A percentile compares a stretch with the other conserved stretches of the same genome.
These are phyloP conservation scores for Oncopeltus fasciatus DNA, from an alignment of 1,140 invertebrate species.

Conservation along the genomic window DNA sequence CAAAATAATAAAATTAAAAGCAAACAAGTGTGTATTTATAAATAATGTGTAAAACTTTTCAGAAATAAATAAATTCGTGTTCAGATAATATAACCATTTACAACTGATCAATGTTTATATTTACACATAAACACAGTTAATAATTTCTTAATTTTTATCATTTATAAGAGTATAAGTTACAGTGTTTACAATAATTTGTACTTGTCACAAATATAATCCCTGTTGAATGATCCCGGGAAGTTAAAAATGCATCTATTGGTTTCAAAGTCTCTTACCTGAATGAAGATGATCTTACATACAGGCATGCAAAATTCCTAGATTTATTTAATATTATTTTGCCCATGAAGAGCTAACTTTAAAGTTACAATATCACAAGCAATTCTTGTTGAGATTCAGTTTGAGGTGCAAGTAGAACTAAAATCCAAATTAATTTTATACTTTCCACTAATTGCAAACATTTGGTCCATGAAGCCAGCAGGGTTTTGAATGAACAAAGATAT, in stretches of 20 bases:
- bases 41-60: neutral
- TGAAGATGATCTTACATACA: neutral
- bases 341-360: too few species aligned
- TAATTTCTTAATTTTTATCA: neutral
- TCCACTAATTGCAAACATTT: too few species aligned
- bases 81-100: slow-evolving; percentile 8
- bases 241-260: neutral
- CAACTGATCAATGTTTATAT: neutral
- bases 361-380: too few species aligned
- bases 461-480: too few species aligned
- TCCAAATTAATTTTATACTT: too few species aligned
- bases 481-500: too few species aligned
- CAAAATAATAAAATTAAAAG: slow-evolving; percentile 8
- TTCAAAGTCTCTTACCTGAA: neutral
- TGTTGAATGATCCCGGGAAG: neutral
- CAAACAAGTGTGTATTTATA: neutral
- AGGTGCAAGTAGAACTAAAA: too few species aligned
- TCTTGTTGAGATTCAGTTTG: too few species aligned
- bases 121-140: too few species aligned
- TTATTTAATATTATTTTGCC: too few species aligned
- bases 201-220: neutral
- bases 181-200: neutral
- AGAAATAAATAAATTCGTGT: neutral
- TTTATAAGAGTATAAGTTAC: neutral
- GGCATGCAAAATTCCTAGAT: neutral